Evolutionary conservation across 2,888 invertebrate species (phyloP).

Genomic region (Tuta absoluta): DNA sequence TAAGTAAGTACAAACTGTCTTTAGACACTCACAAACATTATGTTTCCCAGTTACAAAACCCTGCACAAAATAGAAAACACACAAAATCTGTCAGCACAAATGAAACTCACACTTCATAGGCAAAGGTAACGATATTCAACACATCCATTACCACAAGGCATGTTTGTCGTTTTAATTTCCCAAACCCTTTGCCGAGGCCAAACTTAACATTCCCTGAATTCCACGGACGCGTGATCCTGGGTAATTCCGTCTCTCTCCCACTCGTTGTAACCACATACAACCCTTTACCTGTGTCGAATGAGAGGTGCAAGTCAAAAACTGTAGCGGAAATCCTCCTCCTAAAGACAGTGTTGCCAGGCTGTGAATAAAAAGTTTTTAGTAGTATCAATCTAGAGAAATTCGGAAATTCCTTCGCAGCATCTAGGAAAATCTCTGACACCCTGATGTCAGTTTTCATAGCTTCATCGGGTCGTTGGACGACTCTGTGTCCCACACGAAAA

Average conservation of each 20-base stretch:
- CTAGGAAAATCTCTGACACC: too few relatives aligned
- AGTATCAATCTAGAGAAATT: too few relatives aligned
- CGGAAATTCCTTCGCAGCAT: too few relatives aligned
- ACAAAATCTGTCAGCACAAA: neutral
- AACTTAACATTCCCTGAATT: constrained; percentile 71
- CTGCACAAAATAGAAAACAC: neutral
- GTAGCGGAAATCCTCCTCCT: constrained; percentile 39
- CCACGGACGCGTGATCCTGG: constrained; percentile 59
- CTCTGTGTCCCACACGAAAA: too few relatives aligned
- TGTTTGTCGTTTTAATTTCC: constrained; percentile 76
- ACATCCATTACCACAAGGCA: constrained; percentile 62
- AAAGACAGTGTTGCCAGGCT: neutral
- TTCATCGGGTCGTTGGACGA: too few relatives aligned
- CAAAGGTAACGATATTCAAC: constrained; percentile 39
- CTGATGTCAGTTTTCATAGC: too few relatives aligned
- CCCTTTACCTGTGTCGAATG: constrained; percentile 49
- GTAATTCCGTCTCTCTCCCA: constrained; percentile 40
- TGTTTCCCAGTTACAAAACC: neutral
- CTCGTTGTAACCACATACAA: constrained; percentile 45
- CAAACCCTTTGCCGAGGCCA: constrained; percentile 68
- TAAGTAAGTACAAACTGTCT: too few relatives aligned
- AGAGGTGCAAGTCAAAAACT: constrained; percentile 47
- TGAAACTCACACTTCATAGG: constrained; percentile 15
- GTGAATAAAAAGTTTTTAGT: too few relatives aligned
- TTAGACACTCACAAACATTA: neutral